These are phyloP conservation scores for Phrynosoma blainvillii DNA, from an alignment of 2,113 vertebrate species.

Conservation along the genomic window DNA sequence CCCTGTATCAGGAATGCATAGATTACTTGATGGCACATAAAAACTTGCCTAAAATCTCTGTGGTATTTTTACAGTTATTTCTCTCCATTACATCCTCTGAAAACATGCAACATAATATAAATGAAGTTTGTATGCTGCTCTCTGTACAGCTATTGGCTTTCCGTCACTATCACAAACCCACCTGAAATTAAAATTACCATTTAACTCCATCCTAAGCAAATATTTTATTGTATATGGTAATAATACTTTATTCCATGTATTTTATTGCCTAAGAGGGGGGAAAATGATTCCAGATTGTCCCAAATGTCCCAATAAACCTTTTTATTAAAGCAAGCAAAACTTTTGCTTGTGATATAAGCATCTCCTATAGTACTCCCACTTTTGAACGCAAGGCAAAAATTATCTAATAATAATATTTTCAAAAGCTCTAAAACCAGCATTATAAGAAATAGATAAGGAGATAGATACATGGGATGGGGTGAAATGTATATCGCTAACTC, in stretches of 20 bases:
- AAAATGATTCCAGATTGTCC: constrained; percentile 46
- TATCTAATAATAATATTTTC: constrained; percentile 61
- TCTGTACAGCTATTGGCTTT: constrained; percentile 34
- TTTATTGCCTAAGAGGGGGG: neutral
- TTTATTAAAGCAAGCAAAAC: constrained; percentile 64
- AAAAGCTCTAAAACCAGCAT: constrained; percentile 53
- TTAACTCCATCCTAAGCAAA: constrained; percentile 22
- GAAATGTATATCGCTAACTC: constrained; percentile 46
- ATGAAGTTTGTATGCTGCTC: constrained; percentile 42
- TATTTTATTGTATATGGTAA: constrained; percentile 37
- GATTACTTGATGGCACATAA: neutral
- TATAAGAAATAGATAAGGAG: constrained; percentile 25
- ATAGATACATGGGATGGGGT: neutral
- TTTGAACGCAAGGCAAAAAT: constrained; percentile 42
- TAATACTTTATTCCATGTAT: constrained; percentile 48
- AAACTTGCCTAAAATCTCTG: constrained; percentile 43
- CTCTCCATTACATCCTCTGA: neutral
- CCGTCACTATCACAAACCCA: constrained; percentile 55
- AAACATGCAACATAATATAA: constrained; percentile 29
- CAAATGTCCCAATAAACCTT: constrained; percentile 57
- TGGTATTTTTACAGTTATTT: neutral
- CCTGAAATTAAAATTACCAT: constrained; percentile 51
- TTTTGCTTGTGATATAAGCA: constrained; percentile 57
- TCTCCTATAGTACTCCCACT: constrained; percentile 53
- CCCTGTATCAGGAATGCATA: constrained; percentile 34